A percentile compares a stretch with the other conserved stretches of the same genome.
phyloP scores from a whole-genome alignment of 2,888 invertebrate species.

The Polydesmus complanatus region DNA sequence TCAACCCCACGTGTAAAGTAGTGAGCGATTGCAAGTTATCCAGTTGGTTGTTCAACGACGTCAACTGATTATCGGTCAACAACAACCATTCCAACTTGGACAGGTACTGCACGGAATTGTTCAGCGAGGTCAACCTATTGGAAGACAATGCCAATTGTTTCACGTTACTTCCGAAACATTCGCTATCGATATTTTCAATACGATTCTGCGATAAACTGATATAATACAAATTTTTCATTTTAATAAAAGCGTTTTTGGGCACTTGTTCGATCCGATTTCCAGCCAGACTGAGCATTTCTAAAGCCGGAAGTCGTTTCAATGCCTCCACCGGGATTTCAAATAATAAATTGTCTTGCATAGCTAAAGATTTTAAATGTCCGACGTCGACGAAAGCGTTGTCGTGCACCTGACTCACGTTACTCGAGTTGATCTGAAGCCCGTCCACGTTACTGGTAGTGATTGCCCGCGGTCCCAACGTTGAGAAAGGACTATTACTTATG shows the following conservation, averaged over 20 bases:
- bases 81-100: slow-evolving; percentile 16
- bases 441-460: not conserved
- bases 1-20: slow-evolving; percentile 1
- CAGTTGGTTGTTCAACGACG: slow-evolving; percentile 3
- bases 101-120: slow-evolving; percentile 32
- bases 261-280: slow-evolving; percentile 65
- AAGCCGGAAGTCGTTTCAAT: slow-evolving; percentile 21
- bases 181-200: slow-evolving; percentile 62
- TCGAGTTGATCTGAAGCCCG: slow-evolving; percentile 18
- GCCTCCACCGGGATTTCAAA: slow-evolving; percentile 38
- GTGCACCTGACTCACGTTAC: slow-evolving; percentile 33
- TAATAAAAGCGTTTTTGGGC: slow-evolving; percentile 54
- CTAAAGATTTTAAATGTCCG: slow-evolving; percentile 60
- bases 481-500: not conserved
- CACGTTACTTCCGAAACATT: slow-evolving; percentile 61
- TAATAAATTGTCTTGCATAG: slow-evolving; percentile 70
- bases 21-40: slow-evolving; percentile 3
- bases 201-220: slow-evolving; percentile 84
- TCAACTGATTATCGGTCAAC: slow-evolving; percentile 11
- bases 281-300: slow-evolving; percentile 64
- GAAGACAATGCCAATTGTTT: slow-evolving; percentile 76
- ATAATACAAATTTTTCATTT: slow-evolving; percentile 62
- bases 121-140: slow-evolving; percentile 52
- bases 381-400: slow-evolving; percentile 60
- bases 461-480: not conserved